Base-by-base conservation (phyloP, 1,140 invertebrate species). In the Drosophila punjabiensis region DNA sequence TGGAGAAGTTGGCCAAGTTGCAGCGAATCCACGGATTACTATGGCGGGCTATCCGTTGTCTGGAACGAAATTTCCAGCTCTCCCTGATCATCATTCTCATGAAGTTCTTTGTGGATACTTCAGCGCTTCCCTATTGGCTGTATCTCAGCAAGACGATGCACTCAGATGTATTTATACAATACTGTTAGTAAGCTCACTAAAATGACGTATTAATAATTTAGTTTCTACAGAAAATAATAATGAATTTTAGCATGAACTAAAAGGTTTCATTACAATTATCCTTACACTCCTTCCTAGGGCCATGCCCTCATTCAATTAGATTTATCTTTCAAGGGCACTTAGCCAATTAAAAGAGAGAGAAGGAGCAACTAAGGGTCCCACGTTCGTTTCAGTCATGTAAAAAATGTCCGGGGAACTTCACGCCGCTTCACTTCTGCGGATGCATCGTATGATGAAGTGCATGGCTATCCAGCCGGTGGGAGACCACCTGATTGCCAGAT, bases 121-220 rank as follows among this genome's bases (percentile, higher is more conserved):
- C 73, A 0, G 41, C 78, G 0, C 1, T 86, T 52, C 82, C 79
- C n/a, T 89, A 89, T 37, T 89, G 86, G 86, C 39, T 80, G 0
- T 82, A 75, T 20, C 56, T 90, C 4, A 80, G 59, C 35, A n/a
- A 37, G 4, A 2, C 35, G 1, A n/a, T 55, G 37, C 10, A 60
- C 14, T 9, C n/a, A 5, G 41, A 39, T 8, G 11, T 76, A 1
- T 16, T 41, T 11, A 41, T 43, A 5, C 30, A 47, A 50, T 48
- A 47, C 10, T 83, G 66, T 80, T 30, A 41, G 80, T 82, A 39
- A 56, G 13, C 13, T 37, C 9, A 11, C 4, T 10, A 37, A 24
- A 16, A 16, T 16, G 6, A 11, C 32, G 1, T 14, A 14, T n/a
- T n/a, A n/a, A 18, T 11, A n/a, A 18, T 52, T 4, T 32, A 0